Evolutionary conservation across 1,140 invertebrate genomes (phyloP).

Genomic region (Calliopsis andreniformis): DNA sequence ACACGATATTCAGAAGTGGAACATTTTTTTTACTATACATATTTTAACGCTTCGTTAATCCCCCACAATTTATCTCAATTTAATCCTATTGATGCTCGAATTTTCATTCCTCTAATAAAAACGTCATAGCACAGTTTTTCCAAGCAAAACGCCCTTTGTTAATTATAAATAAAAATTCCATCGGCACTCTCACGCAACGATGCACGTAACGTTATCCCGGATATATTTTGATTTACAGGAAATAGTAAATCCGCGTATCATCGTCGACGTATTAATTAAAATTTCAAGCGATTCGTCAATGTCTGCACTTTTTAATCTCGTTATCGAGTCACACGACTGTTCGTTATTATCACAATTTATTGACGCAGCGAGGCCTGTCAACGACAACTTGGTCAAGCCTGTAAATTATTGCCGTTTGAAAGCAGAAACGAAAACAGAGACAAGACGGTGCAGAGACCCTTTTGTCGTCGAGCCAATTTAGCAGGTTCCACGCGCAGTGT

Average conservation of each 20-base stretch:
- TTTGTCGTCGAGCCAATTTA: conserved; percentile 28
- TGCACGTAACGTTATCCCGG: neutral
- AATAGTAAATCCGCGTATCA: neutral
- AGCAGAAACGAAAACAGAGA: neutral
- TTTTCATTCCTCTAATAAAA: conserved; percentile 7
- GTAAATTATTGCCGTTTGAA: conserved; percentile 10
- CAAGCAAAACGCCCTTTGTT: neutral
- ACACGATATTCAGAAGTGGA: no score
- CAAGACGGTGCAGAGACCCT: neutral
- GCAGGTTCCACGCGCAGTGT: neutral
- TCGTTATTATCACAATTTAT: conserved; percentile 31
- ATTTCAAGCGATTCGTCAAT: conserved; percentile 15
- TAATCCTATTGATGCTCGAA: neutral
- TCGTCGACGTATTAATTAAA: conserved; percentile 22
- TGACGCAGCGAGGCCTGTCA: neutral
- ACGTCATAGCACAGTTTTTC: neutral
- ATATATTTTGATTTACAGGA: neutral
- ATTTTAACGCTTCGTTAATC: neutral
- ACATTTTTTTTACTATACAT: no score
- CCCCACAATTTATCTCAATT: neutral
- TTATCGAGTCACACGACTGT: neutral
- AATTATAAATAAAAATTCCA: neutral
- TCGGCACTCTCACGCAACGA: neutral
- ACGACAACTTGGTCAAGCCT: conserved; percentile 31
- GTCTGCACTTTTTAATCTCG: conserved; percentile 35